These are phyloP conservation scores for Thereva unica DNA, from an alignment of 2,888 invertebrate species.

Conservation along the genomic window DNA sequence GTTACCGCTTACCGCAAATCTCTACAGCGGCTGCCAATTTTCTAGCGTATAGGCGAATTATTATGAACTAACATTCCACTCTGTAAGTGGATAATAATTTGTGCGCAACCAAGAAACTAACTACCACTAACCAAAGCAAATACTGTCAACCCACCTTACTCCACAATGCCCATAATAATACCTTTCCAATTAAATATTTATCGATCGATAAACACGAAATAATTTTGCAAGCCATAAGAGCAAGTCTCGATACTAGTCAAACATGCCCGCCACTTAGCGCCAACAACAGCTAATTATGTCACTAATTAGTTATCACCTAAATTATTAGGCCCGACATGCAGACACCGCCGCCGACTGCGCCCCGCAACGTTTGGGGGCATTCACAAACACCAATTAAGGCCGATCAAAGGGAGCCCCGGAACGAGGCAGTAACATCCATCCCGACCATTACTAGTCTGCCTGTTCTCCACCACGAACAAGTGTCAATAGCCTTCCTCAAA, in stretches of 20 bases:
- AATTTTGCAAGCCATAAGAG: slow-evolving; percentile 18
- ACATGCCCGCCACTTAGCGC: slow-evolving; percentile 23
- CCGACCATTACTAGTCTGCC: background rate
- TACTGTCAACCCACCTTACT: too few species aligned
- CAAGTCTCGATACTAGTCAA: slow-evolving; percentile 13
- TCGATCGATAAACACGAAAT: background rate
- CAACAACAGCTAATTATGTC: slow-evolving; percentile 36
- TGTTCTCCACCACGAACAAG: slow-evolving; percentile 19
- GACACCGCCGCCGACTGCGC: slow-evolving; percentile 7
- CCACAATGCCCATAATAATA: slow-evolving; percentile 14
- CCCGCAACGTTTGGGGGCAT: slow-evolving; percentile 8
- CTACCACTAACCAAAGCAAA: too few species aligned
- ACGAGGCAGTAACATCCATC: background rate
- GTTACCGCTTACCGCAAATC: too few species aligned
- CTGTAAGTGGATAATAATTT: slow-evolving; percentile 5
- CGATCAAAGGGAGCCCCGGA: slow-evolving; percentile 5
- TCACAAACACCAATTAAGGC: slow-evolving; percentile 20
- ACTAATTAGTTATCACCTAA: slow-evolving; percentile 42
- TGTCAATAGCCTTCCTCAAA: slow-evolving; percentile 34
- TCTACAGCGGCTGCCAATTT: too few species aligned
- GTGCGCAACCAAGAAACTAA: background rate
- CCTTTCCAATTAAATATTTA: slow-evolving; percentile 28
- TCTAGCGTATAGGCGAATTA: too few species aligned
- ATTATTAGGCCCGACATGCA: slow-evolving; percentile 39
- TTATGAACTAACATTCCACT: too few species aligned